phyloP scores from a whole-genome alignment of 2,888 invertebrate species.

The Melangyna quadrimaculata region DNA sequence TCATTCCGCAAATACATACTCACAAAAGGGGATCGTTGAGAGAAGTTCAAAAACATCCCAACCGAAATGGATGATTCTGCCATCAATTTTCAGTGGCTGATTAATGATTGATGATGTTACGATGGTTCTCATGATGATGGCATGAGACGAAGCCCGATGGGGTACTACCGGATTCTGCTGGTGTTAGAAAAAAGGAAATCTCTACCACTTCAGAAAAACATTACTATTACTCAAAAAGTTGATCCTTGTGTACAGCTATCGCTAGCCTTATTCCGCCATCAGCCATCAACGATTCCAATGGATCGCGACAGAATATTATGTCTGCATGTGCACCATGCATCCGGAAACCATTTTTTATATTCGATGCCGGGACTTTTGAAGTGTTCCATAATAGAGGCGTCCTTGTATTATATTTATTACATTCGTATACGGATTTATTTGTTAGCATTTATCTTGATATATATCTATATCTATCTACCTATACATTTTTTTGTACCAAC shows the following conservation, averaged over 20 bases:
- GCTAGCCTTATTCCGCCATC: conserved; percentile 36
- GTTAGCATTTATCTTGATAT: conserved; percentile 8
- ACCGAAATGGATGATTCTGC: conserved; percentile 66
- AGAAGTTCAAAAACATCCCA: conserved; percentile 58
- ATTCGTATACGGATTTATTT: conserved; percentile 63
- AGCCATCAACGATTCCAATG: conserved; percentile 28
- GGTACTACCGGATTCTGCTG: background rate
- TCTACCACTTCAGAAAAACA: conserved; percentile 53
- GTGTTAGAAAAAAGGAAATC: conserved; percentile 52
- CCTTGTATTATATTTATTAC: conserved; percentile 66
- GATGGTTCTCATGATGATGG: conserved; percentile 28
- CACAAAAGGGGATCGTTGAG: conserved; percentile 47
- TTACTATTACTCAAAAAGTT: conserved; percentile 62
- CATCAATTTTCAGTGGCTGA: conserved; percentile 69
- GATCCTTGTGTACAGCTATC: conserved; percentile 60
- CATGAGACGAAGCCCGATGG: background rate
- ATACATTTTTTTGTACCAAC: accelerated
- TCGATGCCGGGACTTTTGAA: conserved; percentile 53
- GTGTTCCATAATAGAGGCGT: conserved; percentile 63
- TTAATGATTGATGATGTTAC: conserved; percentile 65
- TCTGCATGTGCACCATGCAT: conserved; percentile 51
- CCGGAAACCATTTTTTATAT: conserved; percentile 66
- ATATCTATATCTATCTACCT: background rate
- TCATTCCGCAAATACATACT: conserved; percentile 17
- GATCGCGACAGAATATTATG: conserved; percentile 17